Conservation (phyloP, 2,113 vertebrate genomes). For the Campylomormyrus tamandua region DNA sequence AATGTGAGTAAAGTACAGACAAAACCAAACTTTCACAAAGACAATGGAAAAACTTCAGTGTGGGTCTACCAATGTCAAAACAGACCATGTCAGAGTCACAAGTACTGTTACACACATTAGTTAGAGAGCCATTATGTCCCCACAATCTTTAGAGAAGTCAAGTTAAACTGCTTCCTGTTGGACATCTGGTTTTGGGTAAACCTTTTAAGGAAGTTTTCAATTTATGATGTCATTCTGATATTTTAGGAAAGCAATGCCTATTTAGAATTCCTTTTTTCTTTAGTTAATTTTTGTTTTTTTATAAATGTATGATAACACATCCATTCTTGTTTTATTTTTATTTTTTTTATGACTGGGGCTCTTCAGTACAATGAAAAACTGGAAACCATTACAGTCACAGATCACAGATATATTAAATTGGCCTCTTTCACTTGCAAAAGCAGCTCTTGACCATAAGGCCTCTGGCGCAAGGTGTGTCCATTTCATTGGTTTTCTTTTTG, state of each 20-base stretch:
- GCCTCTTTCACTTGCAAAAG: background rate
- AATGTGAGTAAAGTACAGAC: background rate
- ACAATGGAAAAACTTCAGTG: background rate
- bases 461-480: background rate
- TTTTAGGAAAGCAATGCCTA: conserved; percentile 14
- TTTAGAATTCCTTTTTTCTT: conserved; percentile 20
- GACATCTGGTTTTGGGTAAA: conserved; percentile 20
- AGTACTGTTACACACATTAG: background rate
- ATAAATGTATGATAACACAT: background rate
- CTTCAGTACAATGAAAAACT: background rate
- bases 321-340: background rate
- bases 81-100: background rate
- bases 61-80: background rate
- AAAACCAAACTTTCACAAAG: background rate
- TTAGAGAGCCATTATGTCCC: background rate
- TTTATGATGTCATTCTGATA: conserved; percentile 14
- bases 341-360: background rate
- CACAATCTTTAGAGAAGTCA: background rate
- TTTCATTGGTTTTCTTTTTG: background rate
- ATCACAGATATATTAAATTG: background rate
- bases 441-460: background rate
- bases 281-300: conserved; percentile 15
- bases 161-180: background rate
- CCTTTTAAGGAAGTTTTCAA: conserved; percentile 6
- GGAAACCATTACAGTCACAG: background rate